Percentiles rank a stretch among this genome's conserved stretches.
Evolutionary conservation across 1,140 invertebrate genomes (phyloP).

Genomic region (Zophobas morio): DNA sequence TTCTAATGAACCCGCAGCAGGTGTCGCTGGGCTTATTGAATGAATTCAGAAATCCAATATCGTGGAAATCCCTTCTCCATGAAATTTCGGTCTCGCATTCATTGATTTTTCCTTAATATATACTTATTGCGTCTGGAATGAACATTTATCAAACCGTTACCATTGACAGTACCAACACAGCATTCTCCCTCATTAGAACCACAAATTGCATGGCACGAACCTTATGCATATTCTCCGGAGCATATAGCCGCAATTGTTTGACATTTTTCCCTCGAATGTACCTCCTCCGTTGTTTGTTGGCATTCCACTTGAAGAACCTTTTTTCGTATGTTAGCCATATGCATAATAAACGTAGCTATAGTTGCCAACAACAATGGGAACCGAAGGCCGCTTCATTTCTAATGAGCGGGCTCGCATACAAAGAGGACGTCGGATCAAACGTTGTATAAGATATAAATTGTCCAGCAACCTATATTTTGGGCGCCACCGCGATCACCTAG

Average conservation of each 20-base stretch:
- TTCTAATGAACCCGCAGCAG: slow-evolving; percentile 26
- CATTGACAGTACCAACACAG: background rate
- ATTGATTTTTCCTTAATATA: too few relatives aligned
- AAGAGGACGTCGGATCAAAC: background rate
- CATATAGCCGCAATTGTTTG: slow-evolving; percentile 31
- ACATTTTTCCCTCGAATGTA: slow-evolving; percentile 3
- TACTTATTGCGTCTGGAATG: too few relatives aligned
- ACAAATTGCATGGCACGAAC: slow-evolving; percentile 18
- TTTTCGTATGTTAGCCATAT: slow-evolving; percentile 27
- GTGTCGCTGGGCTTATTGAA: slow-evolving; percentile 10
- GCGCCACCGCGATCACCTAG: slow-evolving; percentile 16
- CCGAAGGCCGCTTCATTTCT: background rate
- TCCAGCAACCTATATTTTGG: slow-evolving; percentile 7
- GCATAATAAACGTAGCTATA: slow-evolving; percentile 27
- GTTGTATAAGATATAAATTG: background rate
- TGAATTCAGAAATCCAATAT: too few relatives aligned
- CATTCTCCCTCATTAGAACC: slow-evolving; percentile 27
- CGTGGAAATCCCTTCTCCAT: too few relatives aligned
- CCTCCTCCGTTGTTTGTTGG: slow-evolving; percentile 12
- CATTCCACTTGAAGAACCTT: slow-evolving; percentile 26
- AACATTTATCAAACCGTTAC: too few relatives aligned
- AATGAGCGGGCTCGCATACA: slow-evolving; percentile 1
- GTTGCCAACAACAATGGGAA: slow-evolving; percentile 6
- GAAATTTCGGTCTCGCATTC: too few relatives aligned
- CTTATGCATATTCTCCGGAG: slow-evolving; percentile 19